phyloP scores from a whole-genome alignment of 1,140 invertebrate genomes.

The Drosophila fuyamai region DNA sequence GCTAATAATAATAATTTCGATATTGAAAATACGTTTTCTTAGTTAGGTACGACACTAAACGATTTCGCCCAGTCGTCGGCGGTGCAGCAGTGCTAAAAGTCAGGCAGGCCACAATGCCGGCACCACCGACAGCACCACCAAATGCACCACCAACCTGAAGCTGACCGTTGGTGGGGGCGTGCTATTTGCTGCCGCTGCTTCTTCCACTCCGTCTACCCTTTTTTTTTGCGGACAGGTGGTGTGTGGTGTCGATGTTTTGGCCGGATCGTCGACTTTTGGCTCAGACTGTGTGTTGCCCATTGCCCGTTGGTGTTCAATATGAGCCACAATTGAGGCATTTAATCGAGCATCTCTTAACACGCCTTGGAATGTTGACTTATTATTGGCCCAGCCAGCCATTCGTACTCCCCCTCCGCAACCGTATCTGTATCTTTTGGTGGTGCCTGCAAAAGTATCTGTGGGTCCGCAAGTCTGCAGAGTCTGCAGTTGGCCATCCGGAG shows the following conservation, averaged over 20 bases:
- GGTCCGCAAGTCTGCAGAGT: conserved; percentile 10
- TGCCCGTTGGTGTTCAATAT: conserved; percentile 79
- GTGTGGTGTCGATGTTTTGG: conserved; percentile 81
- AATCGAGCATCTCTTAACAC: conserved; percentile 83
- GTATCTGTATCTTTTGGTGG: conserved; percentile 36
- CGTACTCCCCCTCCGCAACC: conserved; percentile 4
- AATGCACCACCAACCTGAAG: conserved; percentile 32
- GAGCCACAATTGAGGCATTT: conserved; percentile 83
- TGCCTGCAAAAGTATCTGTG: conserved; percentile 13
- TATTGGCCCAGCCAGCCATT: conserved; percentile 67
- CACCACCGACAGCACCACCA: conserved; percentile 3
- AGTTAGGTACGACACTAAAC: conserved; percentile 83
- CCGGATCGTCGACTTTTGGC: conserved; percentile 50
- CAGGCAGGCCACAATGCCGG: conserved; percentile 57
- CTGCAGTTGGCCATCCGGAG: conserved; percentile 7
- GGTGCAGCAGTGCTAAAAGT: conserved; percentile 69
- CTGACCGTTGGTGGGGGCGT: conserved; percentile 81
- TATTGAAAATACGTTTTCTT: conserved; percentile 84
- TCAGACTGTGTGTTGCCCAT: conserved; percentile 26
- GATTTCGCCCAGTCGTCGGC: conserved; percentile 74
- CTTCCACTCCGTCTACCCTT: conserved; percentile 22
- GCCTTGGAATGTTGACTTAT: conserved; percentile 83
- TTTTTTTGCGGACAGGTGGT: conserved; percentile 74
- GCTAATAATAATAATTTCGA: conserved; percentile 84
- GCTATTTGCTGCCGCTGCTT: conserved; percentile 68